Conservation (phyloP, 2,888 invertebrate species). For the Dynastes maya region DNA sequence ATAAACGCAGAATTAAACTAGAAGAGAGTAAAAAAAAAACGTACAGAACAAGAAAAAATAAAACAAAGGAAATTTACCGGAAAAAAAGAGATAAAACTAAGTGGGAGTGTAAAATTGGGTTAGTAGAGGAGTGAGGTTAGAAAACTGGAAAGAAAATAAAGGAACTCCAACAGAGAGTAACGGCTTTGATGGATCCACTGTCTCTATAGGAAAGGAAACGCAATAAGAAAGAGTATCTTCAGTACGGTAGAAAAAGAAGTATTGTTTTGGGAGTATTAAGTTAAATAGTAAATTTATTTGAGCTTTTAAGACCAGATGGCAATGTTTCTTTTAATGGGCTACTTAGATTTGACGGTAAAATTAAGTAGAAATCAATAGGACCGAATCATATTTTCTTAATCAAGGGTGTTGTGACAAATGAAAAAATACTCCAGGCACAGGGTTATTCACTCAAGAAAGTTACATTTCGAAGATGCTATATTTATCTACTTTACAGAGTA, state of each 20-base stretch:
- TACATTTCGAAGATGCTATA: too few species aligned
- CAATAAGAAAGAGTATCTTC: constrained; percentile 14
- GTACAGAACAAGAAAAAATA: background rate
- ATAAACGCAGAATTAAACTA: background rate
- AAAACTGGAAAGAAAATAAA: background rate
- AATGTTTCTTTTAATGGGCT: background rate
- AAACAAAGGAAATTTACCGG: constrained; percentile 14
- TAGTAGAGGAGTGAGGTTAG: background rate
- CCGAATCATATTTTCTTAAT: too few species aligned
- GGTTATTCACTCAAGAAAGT: too few species aligned
- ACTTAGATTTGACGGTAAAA: background rate
- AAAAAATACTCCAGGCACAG: too few species aligned
- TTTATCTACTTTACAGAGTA: too few species aligned
- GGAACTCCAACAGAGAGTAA: background rate
- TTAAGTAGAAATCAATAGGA: background rate
- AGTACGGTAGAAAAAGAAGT: background rate
- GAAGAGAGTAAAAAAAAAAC: background rate
- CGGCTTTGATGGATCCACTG: background rate
- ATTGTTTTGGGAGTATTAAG: background rate
- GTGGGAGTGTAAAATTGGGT: background rate
- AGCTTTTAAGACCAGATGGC: background rate
- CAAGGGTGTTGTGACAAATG: too few species aligned
- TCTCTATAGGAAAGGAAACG: constrained; percentile 1
- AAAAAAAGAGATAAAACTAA: background rate
- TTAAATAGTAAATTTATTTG: constrained; percentile 3